Evolutionary conservation across 2,113 vertebrate genomes (phyloP).

Genomic region (Macrotus californicus): DNA sequence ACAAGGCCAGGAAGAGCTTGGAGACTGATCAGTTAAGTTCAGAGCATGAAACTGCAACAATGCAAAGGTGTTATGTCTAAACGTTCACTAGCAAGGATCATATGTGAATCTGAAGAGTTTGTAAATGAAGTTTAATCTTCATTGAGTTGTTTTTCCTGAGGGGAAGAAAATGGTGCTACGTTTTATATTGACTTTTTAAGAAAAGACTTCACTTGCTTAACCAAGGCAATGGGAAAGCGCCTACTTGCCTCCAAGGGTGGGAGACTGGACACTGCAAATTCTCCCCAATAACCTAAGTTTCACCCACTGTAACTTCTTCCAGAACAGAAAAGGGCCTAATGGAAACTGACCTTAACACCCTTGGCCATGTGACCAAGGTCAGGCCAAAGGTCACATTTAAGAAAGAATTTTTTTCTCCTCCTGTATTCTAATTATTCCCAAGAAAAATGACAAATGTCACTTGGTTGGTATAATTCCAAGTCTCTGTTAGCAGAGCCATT

Average conservation of each 20-base stretch:
- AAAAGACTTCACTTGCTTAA: background rate
- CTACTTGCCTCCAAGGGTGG: background rate
- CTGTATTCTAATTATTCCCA: background rate
- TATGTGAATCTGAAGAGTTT: background rate
- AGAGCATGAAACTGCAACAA: background rate
- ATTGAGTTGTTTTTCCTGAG: background rate
- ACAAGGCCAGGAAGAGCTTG: background rate
- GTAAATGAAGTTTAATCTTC: background rate
- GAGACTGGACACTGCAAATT: background rate
- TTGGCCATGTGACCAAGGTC: background rate
- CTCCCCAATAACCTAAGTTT: background rate
- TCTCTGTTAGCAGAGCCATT: background rate
- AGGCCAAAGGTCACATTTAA: background rate
- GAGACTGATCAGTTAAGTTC: background rate
- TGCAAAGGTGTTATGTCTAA: background rate
- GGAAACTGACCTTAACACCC: background rate
- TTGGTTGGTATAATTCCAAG: background rate
- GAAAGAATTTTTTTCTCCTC: constrained; percentile 16
- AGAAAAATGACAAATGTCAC: background rate
- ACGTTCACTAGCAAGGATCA: background rate
- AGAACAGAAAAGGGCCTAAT: background rate
- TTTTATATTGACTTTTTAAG: constrained; percentile 12
- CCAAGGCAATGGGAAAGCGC: background rate
- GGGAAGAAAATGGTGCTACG: background rate
- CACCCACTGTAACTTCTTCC: background rate